phyloP scores from a whole-genome alignment of 1,140 invertebrate species.

The Psilanteris sp. region DNA sequence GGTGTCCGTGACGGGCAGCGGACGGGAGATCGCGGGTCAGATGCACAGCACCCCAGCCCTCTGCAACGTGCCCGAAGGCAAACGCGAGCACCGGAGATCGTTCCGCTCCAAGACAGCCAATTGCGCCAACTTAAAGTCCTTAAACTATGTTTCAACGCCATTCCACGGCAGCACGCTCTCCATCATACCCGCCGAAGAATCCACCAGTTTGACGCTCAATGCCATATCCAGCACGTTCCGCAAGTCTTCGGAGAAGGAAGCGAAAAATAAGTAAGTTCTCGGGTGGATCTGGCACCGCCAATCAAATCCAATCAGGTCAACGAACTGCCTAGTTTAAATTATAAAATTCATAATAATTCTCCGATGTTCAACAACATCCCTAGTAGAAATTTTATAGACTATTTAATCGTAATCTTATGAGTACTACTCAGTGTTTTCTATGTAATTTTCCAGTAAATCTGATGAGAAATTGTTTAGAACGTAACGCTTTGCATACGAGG shows the following conservation, averaged over 20 bases:
- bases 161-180: constrained; percentile 91
- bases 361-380: too few species aligned
- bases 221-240: constrained; percentile 82
- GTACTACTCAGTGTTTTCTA: too few species aligned
- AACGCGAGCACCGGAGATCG: constrained; percentile 65
- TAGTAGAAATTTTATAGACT: too few species aligned
- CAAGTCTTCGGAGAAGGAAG: constrained; percentile 70
- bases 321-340: too few species aligned
- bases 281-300: too few species aligned
- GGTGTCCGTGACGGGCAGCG: constrained; percentile 79
- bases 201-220: constrained; percentile 87
- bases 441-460: too few species aligned
- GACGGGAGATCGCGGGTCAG: constrained; percentile 79
- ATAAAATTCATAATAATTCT: too few species aligned
- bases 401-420: too few species aligned
- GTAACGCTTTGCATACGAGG: too few species aligned
- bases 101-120: constrained; percentile 79
- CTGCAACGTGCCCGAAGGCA: constrained; percentile 81
- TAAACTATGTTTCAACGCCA: constrained; percentile 90
- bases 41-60: constrained; percentile 82
- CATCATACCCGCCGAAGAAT: constrained; percentile 87
- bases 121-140: constrained; percentile 88
- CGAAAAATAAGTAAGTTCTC: constrained; percentile 74
- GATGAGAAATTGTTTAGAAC: too few species aligned
- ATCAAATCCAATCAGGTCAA: too few species aligned